These are phyloP conservation scores for Salpingus planirostris DNA, from an alignment of 2,888 invertebrate genomes.

Conservation along the genomic window DNA sequence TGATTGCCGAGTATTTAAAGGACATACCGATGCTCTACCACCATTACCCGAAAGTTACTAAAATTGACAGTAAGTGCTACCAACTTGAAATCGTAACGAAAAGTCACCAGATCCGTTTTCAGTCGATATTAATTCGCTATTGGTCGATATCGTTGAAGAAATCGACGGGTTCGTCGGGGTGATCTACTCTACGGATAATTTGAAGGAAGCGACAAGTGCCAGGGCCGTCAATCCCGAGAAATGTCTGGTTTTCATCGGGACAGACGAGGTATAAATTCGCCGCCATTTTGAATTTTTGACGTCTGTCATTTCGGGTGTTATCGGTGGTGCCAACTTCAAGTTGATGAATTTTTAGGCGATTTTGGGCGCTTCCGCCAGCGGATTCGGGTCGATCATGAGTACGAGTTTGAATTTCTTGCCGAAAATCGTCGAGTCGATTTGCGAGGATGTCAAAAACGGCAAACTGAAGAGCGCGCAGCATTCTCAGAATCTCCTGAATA, in stretches of 20 bases:
- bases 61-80: conserved; percentile 46
- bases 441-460: conserved; percentile 45
- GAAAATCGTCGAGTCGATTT: conserved; percentile 47
- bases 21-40: conserved; percentile 69
- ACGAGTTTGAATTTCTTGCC: conserved; percentile 57
- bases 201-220: conserved; percentile 31
- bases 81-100: not conserved
- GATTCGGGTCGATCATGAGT: conserved; percentile 59
- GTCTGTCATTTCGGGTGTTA: no score
- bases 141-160: conserved; percentile 36
- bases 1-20: conserved; percentile 59
- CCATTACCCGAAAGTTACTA: conserved; percentile 62
- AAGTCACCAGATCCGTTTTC: conserved; percentile 9
- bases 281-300: no score
- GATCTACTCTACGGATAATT: conserved; percentile 33
- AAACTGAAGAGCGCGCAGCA: conserved; percentile 44
- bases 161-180: conserved; percentile 37
- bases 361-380: conserved; percentile 53
- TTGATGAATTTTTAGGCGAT: no score
- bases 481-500: conserved; percentile 47
- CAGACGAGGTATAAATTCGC: conserved; percentile 29
- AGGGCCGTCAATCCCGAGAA: conserved; percentile 32
- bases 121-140: conserved; percentile 35
- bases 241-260: conserved; percentile 35
- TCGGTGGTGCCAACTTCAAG: no score